These are phyloP conservation scores for Drosophila bocqueti DNA, from an alignment of 1,140 invertebrate species.

Conservation along the genomic window DNA sequence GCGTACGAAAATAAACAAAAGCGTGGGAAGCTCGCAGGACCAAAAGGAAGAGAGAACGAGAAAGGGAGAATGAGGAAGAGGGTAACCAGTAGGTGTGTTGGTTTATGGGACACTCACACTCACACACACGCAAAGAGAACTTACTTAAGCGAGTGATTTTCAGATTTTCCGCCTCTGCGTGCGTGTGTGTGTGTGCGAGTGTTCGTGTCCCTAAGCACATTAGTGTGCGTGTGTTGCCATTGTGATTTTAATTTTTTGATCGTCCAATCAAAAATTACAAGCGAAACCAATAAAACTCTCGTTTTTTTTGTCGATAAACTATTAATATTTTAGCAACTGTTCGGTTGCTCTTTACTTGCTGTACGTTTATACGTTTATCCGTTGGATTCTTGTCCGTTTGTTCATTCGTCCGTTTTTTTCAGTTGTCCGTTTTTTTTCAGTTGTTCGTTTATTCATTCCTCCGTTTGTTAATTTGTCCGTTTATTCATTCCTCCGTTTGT, in stretches of 20 bases:
- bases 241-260: slow-evolving; percentile 67
- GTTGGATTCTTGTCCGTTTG: not conserved
- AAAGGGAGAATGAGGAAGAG: not conserved
- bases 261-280: slow-evolving; percentile 25
- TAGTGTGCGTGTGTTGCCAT: slow-evolving; percentile 19
- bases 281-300: not conserved
- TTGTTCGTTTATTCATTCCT: not conserved
- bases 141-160: slow-evolving; percentile 80
- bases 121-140: slow-evolving; percentile 40
- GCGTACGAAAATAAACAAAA: slow-evolving; percentile 75
- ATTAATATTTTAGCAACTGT: not conserved
- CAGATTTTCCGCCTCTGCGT: slow-evolving; percentile 65
- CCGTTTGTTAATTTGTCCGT: not conserved
- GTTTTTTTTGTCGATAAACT: not conserved
- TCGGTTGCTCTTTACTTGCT: not conserved
- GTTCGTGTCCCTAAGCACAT: slow-evolving; percentile 14
- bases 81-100: slow-evolving; percentile 9
- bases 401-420: not conserved
- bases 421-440: not conserved
- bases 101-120: slow-evolving; percentile 34
- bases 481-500: too few species aligned
- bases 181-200: not conserved
- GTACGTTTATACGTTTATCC: not conserved
- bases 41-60: slow-evolving; percentile 13
- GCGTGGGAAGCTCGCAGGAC: slow-evolving; percentile 28